phyloP scores from a whole-genome alignment of 2,888 invertebrate species.

The Epinotia bilunana region DNA sequence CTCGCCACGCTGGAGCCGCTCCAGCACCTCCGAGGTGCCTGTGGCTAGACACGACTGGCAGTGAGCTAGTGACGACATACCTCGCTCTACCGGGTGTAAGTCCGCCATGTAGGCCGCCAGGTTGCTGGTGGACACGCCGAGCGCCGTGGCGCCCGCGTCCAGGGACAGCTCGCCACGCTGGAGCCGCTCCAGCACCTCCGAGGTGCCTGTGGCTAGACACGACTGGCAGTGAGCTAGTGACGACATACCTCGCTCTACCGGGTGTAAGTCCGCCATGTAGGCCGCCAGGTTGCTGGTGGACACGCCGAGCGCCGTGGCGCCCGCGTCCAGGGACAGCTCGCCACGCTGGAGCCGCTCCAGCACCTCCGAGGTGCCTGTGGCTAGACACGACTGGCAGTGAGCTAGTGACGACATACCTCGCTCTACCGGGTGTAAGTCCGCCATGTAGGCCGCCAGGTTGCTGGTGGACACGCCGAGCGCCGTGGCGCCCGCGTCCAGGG shows the following conservation, averaged over 20 bases:
- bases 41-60: constrained; percentile 75
- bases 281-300: constrained; percentile 90
- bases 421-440: constrained; percentile 60
- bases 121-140: constrained; percentile 90
- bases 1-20: constrained; percentile 89
- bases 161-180: constrained; percentile 86
- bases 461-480: constrained; percentile 90
- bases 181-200: too few relatives aligned
- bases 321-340: too few relatives aligned
- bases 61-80: constrained; percentile 57
- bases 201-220: too few relatives aligned
- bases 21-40: constrained; percentile 89
- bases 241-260: constrained; percentile 57
- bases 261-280: constrained; percentile 76
- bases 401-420: constrained; percentile 52
- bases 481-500: constrained; percentile 67
- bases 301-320: constrained; percentile 88
- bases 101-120: constrained; percentile 86
- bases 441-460: constrained; percentile 88
- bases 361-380: too few relatives aligned
- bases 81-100: constrained; percentile 59
- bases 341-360: too few relatives aligned
- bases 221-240: too few relatives aligned
- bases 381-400: too few relatives aligned
- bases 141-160: constrained; percentile 89